Conservation (phyloP, 1,140 invertebrate genomes). For the Carposina sasakii region DNA sequence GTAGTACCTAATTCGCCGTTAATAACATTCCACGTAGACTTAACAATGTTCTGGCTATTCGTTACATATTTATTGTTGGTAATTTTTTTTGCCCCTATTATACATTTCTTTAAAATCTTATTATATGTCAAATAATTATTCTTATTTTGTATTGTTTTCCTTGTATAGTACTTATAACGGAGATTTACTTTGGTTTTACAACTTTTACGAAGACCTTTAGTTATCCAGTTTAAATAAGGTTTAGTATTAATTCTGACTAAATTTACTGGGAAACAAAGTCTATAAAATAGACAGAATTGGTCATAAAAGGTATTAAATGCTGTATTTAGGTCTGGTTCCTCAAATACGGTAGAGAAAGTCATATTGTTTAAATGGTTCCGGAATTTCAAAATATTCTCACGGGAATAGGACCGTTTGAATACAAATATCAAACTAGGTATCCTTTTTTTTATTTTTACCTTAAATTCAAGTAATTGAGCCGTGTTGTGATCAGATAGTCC, state of each 20-base stretch:
- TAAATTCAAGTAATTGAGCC: neutral
- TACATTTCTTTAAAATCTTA: conserved; percentile 1
- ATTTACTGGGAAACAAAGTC: conserved; percentile 5
- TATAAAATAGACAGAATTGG: neutral
- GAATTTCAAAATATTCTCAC: neutral
- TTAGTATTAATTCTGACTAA: neutral
- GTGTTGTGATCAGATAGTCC: neutral
- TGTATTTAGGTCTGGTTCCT: neutral
- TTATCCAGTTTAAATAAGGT: conserved; percentile 2
- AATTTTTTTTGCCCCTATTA: neutral
- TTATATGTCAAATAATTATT: neutral
- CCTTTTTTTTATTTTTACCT: neutral
- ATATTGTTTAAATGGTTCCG: neutral
- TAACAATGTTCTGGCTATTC: neutral
- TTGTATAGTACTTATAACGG: neutral
- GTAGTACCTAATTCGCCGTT: neutral
- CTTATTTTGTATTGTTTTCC: neutral
- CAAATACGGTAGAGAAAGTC: neutral
- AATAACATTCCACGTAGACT: neutral
- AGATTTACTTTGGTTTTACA: neutral
- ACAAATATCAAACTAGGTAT: neutral
- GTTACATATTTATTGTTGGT: neutral
- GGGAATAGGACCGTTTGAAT: neutral
- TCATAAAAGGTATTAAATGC: conserved; percentile 4
- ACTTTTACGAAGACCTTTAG: neutral